Base-by-base conservation (phyloP, 2,113 vertebrate genomes). In the Pseudorasbora parva region DNA sequence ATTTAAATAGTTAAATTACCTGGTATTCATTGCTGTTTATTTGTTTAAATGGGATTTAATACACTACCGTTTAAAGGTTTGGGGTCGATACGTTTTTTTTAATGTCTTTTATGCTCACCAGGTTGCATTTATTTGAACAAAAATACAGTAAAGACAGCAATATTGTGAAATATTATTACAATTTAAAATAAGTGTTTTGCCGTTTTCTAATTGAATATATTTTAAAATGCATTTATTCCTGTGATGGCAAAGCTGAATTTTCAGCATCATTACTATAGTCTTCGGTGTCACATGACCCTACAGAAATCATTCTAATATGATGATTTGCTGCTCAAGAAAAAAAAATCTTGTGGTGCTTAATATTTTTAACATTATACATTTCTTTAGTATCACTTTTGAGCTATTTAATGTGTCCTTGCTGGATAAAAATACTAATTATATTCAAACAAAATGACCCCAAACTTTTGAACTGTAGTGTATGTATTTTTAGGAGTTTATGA, bases 401-500 rank as follows among this genome's bases (percentile, higher is more conserved):
- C 30, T 4, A 2, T n/a, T 23, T 43, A 43, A 43, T 43, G 21
- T 5, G 37, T 71, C 21, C 2, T 23, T 73, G 23, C 43, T 73
- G n/a, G 49, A 51, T 47, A 49, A 7, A 74, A 15, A 5, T 49
- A 49, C 45, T n/a, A 45, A 23, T 1, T 72, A 45, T 4, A 23
- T 14, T 72, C n/a, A 25, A 47, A 47, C 7, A 17, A 25, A 73
- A 73, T 47, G 43, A 43, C 69, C 41, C 41, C 69, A 72, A 73
- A 27, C 45, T 15, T 73, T 73, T 49, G 23, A 73, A 73, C 5
- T 5, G 47, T n/a, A 76, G 5, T 8, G 19, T 33, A 30, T 56
- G 30, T n/a, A 37, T 56, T 37, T 81, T 69, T 80, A 81, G 43
- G 78, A 81, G 78, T 81, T 81, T 66, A 81, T 69, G 27, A 68